These are phyloP conservation scores for Lineus longissimus DNA, from an alignment of 1,140 invertebrate genomes.

Conservation along the genomic window DNA sequence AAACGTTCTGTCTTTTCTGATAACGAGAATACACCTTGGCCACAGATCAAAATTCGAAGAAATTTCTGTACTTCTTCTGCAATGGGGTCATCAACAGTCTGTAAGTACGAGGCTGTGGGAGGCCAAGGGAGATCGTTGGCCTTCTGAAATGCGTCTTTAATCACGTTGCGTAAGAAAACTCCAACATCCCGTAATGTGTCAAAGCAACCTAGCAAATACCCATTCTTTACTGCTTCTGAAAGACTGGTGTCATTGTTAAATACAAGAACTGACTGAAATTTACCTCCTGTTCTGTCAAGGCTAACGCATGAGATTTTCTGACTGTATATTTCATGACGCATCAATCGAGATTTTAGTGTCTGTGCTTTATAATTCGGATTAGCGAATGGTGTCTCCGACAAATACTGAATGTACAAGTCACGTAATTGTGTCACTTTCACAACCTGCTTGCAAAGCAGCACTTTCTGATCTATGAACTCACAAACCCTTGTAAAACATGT, in stretches of 20 bases:
- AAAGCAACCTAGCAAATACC: neutral
- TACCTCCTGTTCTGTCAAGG: neutral
- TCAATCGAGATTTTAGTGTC: slow-evolving; percentile 1
- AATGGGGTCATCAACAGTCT: neutral
- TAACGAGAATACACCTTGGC: neutral
- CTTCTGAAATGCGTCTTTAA: neutral
- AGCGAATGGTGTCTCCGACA: neutral
- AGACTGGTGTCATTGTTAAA: slow-evolving; percentile 7
- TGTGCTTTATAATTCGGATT: neutral
- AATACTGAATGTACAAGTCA: neutral
- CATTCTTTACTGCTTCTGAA: neutral
- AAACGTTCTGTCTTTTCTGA: slow-evolving; percentile 6
- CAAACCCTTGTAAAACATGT: too few species aligned
- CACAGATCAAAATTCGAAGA: neutral
- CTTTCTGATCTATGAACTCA: neutral
- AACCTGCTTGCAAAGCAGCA: neutral
- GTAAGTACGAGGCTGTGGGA: neutral
- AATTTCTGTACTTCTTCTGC: neutral
- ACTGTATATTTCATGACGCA: neutral
- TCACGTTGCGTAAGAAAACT: neutral
- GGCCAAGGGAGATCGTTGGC: neutral
- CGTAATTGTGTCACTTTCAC: neutral
- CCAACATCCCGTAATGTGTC: neutral
- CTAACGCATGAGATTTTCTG: neutral
- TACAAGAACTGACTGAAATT: neutral